Evolutionary conservation across 2,888 invertebrate genomes (phyloP), one percentile per base, ranked within the genome.

Genomic region (Trissolcus brochymenae): DNA sequence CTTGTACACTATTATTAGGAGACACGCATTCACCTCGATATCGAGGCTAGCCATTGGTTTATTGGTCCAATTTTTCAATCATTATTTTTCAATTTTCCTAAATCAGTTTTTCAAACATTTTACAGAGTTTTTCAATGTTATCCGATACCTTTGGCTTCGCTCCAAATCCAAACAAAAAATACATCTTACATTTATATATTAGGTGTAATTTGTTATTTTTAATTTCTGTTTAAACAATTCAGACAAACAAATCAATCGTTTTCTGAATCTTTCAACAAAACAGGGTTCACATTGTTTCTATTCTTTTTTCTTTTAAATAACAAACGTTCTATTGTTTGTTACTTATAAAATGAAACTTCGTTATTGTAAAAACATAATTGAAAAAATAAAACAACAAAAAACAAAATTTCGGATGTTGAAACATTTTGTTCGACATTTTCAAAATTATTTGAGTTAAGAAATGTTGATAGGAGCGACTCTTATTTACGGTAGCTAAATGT

Each of bases 1-100:
- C 81, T 81, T 73, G 79, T 81, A 80, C 76, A 81, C 83, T 86
- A 86, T 85, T 86, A 79, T 84, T 85, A 84, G 83, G 80, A 84
- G 75, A 57, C 80, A 79, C 80, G 81, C 80, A 81, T 82, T 82
- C 80, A 64, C 81, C 81, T 80, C 78, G 76, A 74, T 80, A 76
- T 80, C 74, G 76, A 72, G 79, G 71, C 67, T 78, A 78, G 55
- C 40, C 35, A 57, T 68, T 67, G 67, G 67, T 71, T 71, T 76
- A 67, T 70, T 70, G 61, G 67, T 73, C 56, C 29, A 66, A 65
- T 76, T 66, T 66, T 35, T 17, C 6, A 16, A 19, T 51, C 1
- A 17, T 59, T 50, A 56, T 67, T 21, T 55, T 49, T 29, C 17
- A 49, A 46, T 46, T 16, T 46, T 46, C 46, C 6, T 16, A 46